Conservation (phyloP, 1,140 invertebrate species). For the Trichogramma pretiosum region DNA sequence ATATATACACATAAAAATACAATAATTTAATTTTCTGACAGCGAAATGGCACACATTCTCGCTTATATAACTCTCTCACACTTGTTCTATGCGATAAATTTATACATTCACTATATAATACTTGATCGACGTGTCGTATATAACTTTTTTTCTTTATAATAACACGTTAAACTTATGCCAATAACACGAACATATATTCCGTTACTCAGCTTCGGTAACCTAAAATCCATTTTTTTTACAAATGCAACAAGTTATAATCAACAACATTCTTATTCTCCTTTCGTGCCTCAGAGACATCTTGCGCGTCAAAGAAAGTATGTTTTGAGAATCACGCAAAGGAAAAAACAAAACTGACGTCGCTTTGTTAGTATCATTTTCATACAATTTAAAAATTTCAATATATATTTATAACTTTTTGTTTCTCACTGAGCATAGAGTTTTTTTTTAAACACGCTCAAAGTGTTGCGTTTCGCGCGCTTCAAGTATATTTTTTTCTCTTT, state of each 20-base stretch:
- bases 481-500: no score
- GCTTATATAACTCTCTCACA: not conserved
- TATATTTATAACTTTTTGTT: no score
- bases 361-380: no score
- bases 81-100: conserved; percentile 7
- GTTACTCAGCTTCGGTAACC: conserved; percentile 15
- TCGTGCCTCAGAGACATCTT: no score
- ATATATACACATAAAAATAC: conserved; percentile 12
- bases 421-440: no score
- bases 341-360: conserved; percentile 14
- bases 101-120: conserved; percentile 19
- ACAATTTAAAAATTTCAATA: no score
- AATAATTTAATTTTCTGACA: conserved; percentile 11
- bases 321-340: conserved; percentile 6
- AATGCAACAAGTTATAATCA: conserved; percentile 16
- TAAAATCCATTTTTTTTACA: conserved; percentile 18
- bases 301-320: no score
- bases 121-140: no score
- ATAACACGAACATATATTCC: conserved; percentile 8
- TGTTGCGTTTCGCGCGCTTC: not conserved
- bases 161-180: conserved; percentile 11
- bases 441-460: no score
- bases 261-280: no score
- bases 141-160: no score
- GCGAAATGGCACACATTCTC: conserved; percentile 13